Evolutionary conservation across 2,113 vertebrate genomes (phyloP).

Genomic region (Cyanoramphus novaezelandiae): DNA sequence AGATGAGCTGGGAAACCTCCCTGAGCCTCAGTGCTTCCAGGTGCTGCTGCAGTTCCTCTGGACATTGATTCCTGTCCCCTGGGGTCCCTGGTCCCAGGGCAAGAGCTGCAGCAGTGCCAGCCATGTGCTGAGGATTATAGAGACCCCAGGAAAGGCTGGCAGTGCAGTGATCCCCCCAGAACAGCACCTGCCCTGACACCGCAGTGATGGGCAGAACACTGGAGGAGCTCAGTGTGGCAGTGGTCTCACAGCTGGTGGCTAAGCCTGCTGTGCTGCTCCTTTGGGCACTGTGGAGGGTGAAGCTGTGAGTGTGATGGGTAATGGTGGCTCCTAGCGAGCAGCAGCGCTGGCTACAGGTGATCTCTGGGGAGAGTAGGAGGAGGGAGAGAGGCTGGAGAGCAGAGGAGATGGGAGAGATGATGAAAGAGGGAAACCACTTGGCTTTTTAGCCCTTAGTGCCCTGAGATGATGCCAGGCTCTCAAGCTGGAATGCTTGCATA

Average conservation of each 20-base stretch:
- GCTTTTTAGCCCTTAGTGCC: neutral
- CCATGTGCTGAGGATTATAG: rapidly evolving
- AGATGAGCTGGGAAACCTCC: neutral
- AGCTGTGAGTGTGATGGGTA: neutral
- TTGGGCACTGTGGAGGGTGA: neutral
- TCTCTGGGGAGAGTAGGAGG: neutral
- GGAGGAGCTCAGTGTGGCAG: neutral
- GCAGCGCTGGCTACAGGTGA: neutral
- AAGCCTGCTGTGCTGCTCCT: neutral
- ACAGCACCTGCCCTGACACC: neutral
- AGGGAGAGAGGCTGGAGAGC: neutral
- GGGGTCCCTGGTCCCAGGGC: neutral
- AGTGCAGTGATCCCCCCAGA: neutral
- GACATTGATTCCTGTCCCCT: neutral
- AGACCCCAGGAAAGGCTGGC: neutral
- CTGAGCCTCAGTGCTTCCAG: neutral
- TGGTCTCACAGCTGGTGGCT: neutral
- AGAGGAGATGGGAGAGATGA: neutral
- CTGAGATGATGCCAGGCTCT: neutral
- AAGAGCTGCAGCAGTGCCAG: neutral
- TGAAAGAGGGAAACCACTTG: neutral
- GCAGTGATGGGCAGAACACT: neutral
- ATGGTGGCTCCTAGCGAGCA: neutral
- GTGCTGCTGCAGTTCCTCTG: neutral
- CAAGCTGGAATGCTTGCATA: neutral